Evolutionary conservation across 2,113 vertebrate species (phyloP), one percentile per base, ranked within the genome.

Genomic region (Marmota monax): DNA sequence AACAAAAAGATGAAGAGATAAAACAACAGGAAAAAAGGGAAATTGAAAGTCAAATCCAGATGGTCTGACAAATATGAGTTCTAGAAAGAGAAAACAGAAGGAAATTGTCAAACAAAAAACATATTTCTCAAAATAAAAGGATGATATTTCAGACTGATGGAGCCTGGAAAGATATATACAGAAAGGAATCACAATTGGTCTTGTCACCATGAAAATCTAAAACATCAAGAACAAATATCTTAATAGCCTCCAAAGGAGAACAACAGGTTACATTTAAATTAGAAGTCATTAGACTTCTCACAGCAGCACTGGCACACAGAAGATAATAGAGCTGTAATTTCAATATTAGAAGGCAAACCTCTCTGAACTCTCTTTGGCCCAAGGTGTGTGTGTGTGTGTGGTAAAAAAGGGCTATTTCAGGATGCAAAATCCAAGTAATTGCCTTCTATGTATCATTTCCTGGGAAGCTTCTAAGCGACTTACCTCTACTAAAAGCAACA

Each of bases 1-100:
- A 78, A 63, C 34, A 79, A 92, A 91, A 96, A 85, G 37, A n/a
- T 12, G 79, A 69, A 92, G 22, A 91, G 11, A 72, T 4, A 51
- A 23, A 37, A 77, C 2, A n/a, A 39, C 34, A 37, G 12, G 8
- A 1, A 18, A 56, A 23, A 85, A 87, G 10, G 2, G 34, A 82
- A 29, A 94, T n/a, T 42, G 53, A 86, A 27, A 0, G 8, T 69
- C 89, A 20, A 73, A 4, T 48, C 18, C 53, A 83, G 37, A 25
- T 70, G 7, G 8, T n/a, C 20, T 17, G 69, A 87, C 12, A 84
- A 65, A 84, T n/a, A 58, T 23, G 17, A 86, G 37, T 67, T 74
- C 39, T 74, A 37, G 56, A 76, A 42, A 82, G 32, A 79, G 4
- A 61, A 67, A 76, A 23, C 2, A 56, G 18, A 95, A 83, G 17